phyloP scores from a whole-genome alignment of 2,797 vertebrate genomes.

The Trematomus bernacchii region DNA sequence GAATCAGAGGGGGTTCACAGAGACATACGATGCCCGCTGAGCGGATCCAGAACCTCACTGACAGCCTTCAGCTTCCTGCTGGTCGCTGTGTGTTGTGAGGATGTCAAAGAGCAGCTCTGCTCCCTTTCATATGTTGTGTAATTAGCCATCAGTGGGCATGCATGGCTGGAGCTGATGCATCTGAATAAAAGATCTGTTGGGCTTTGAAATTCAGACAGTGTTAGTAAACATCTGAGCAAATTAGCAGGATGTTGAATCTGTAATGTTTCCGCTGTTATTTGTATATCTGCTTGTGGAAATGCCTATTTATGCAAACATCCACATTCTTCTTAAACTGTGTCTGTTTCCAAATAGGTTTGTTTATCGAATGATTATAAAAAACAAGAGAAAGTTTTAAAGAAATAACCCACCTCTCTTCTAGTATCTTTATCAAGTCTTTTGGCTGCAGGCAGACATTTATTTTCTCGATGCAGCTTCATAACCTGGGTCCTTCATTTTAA shows the following conservation, averaged over 20 bases:
- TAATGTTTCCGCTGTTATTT: conserved; percentile 31
- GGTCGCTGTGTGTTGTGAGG: conserved; percentile 59
- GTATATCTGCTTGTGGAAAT: conserved; percentile 3
- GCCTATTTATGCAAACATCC: neutral
- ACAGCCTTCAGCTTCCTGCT: conserved; percentile 71
- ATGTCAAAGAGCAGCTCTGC: conserved; percentile 75
- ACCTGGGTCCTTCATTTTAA: conserved; percentile 67
- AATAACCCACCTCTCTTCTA: neutral
- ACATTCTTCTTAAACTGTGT: neutral
- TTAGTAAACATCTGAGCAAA: conserved; percentile 74
- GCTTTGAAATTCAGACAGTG: conserved; percentile 69
- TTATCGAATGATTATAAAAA: neutral
- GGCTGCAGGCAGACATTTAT: conserved; percentile 23
- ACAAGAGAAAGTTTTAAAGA: neutral
- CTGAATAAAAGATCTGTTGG: conserved; percentile 71
- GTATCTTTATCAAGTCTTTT: conserved; percentile 12
- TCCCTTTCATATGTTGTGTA: conserved; percentile 78
- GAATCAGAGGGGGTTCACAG: conserved; percentile 40
- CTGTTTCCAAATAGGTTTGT: conserved; percentile 14
- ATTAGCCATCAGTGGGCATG: conserved; percentile 75
- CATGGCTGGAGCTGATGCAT: conserved; percentile 65
- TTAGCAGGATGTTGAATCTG: conserved; percentile 60
- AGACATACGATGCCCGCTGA: conserved; percentile 24
- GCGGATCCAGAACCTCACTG: conserved; percentile 41
- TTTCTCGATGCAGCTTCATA: conserved; percentile 36